These are phyloP conservation scores for Calephelis nemesis DNA, from an alignment of 1,140 invertebrate genomes.

Conservation along the genomic window DNA sequence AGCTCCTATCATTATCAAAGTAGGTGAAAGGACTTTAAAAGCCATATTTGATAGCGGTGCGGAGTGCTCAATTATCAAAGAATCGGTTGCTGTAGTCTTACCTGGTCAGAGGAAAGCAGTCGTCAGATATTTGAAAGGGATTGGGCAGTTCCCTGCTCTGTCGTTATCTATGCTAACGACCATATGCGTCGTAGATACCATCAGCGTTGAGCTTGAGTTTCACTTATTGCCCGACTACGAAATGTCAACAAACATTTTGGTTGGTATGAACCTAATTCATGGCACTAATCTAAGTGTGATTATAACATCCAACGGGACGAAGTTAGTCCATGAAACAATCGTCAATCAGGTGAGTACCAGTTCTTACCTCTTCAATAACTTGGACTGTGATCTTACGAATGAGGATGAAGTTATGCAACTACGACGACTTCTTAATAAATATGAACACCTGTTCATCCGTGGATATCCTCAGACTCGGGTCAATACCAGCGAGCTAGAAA, in stretches of 20 bases:
- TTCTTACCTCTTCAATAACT: no score
- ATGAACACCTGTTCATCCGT: constrained; percentile 12
- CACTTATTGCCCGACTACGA: neutral
- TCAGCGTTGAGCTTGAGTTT: neutral
- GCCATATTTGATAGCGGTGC: constrained; percentile 30
- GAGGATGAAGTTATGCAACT: neutral
- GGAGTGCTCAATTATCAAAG: constrained; percentile 27
- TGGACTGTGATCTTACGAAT: neutral
- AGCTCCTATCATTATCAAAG: constrained; percentile 3
- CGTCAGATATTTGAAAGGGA: neutral
- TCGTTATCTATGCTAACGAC: neutral
- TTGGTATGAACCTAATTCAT: no score
- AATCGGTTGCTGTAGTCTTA: constrained; percentile 19
- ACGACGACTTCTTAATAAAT: neutral
- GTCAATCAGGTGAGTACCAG: no score
- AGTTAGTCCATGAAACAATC: no score
- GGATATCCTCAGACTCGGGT: constrained; percentile 23
- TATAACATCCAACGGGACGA: no score
- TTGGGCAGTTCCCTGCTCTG: neutral
- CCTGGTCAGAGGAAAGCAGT: neutral
- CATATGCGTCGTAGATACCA: neutral
- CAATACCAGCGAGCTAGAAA: constrained; percentile 24
- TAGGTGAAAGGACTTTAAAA: constrained; percentile 10
- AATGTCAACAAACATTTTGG: no score
- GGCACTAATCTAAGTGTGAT: no score